These are phyloP conservation scores for Montipora cactus DNA, from an alignment of 64 coral and sea anemone species.

Conservation along the genomic window DNA sequence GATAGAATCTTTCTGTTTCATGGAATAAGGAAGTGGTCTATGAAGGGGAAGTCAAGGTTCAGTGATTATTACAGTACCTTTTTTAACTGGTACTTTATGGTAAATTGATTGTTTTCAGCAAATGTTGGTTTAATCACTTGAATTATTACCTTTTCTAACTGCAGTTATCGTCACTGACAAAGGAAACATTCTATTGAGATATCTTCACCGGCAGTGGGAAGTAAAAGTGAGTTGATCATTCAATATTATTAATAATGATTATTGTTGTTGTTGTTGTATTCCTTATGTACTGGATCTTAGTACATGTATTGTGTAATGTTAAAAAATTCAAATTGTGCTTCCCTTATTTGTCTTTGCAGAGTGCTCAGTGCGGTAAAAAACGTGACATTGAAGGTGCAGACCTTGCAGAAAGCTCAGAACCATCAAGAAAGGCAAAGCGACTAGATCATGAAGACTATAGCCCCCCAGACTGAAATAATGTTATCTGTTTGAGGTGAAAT, in stretches of 20 bases:
- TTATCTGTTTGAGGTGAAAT: background rate
- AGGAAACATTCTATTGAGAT: constrained; percentile 92
- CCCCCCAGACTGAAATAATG: constrained; percentile 72
- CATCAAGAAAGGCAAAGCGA: constrained; percentile 85
- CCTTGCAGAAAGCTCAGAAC: constrained; percentile 74
- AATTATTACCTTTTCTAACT: constrained; percentile 15
- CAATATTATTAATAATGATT: too few relatives aligned
- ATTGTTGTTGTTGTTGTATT: too few relatives aligned
- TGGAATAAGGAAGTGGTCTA: background rate
- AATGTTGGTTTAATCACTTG: background rate
- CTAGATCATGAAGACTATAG: constrained; percentile 77
- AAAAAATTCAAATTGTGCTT: too few relatives aligned
- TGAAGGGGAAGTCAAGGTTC: background rate
- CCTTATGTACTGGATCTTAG: too few relatives aligned
- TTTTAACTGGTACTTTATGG: background rate
- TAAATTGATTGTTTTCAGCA: background rate
- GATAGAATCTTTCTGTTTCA: too few relatives aligned
- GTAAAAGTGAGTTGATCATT: constrained; percentile 63
- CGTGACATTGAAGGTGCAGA: constrained; percentile 84
- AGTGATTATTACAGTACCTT: background rate
- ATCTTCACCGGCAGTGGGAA: constrained; percentile 96
- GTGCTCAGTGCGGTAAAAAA: constrained; percentile 79
- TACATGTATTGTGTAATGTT: too few relatives aligned
- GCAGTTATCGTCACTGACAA: constrained; percentile 93
- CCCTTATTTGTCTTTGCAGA: constrained; percentile 31